Evolutionary conservation across 2,113 vertebrate species (phyloP), one percentile per base, ranked within the genome.

Genomic region (Trematomus loennbergii): DNA sequence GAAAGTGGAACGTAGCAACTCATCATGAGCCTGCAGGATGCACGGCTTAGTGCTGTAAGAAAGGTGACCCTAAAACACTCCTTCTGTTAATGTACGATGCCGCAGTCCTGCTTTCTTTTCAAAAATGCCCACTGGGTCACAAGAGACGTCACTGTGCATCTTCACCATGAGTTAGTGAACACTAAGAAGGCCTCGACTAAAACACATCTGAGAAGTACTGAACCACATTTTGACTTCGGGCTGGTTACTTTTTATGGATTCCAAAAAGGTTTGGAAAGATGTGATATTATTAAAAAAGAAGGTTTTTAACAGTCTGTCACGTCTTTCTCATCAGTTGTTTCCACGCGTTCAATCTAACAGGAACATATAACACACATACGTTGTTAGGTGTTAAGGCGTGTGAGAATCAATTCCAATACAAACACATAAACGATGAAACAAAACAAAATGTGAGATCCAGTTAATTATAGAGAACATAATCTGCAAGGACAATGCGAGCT

Each of bases 1-100:
- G 82, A 86, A 85, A 82, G 81, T 72, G 85, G 85, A 89, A 87
- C 82, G 61, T 46, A 64, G 69, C 73, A 72, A 84, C 82, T 85
- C 75, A 86, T 78, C 71, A 75, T 60, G 82, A 87, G 75, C 75
- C 80, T 60, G 75, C 82, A 79, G 89, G 83, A 87, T 59, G 88
- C 72, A 82, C 81, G 87, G 67, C 87, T 80, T 82, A 46, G 78
- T 66, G 43, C 60, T 71, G 78, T 46, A 22, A 50, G 78, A 72
- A 83, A 88, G 66, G 82, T 89, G 83, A 91, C 72, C 69, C 63
- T 40, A 87, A 83, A 89, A 82, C 8, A 70, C 58, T 73, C 55
- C 53, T 57, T 11, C 29, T 50, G 48, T 72, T 75, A 59, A 76
- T 76, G 71, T 54, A 74, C 58, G n/a, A 9, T 18, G n/a, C 45